Evolutionary conservation across 2,797 vertebrate genomes (phyloP).

Genomic region (Myotis myotis): DNA sequence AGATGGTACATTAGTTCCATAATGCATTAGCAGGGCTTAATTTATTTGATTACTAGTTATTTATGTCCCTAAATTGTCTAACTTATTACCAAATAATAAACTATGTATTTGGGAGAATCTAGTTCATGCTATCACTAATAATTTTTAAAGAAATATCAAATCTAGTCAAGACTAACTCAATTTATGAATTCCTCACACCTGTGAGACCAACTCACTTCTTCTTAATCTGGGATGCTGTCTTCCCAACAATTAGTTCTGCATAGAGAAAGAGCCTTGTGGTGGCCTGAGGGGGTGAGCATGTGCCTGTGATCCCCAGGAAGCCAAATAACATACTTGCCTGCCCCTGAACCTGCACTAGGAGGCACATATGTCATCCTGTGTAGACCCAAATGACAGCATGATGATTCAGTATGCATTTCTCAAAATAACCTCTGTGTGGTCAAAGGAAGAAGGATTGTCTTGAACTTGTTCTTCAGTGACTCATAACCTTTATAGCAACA

Average conservation of each 20-base stretch:
- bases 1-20: not conserved
- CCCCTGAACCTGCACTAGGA: not conserved
- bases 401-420: not conserved
- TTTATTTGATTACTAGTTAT: not conserved
- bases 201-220: not conserved
- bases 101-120: not conserved
- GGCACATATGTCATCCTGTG: not conserved
- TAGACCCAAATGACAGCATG: not conserved
- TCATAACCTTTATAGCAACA: not conserved
- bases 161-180: slow-evolving; percentile 4
- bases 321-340: not conserved
- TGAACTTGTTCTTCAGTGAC: not conserved
- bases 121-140: not conserved
- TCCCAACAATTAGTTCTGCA: not conserved
- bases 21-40: not conserved
- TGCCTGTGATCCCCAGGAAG: not conserved
- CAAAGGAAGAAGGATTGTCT: not conserved
- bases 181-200: not conserved
- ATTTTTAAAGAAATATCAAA: not conserved
- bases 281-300: not conserved
- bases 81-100: slow-evolving; percentile 42
- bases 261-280: not conserved
- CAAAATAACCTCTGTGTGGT: not conserved
- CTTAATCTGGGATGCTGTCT: not conserved
- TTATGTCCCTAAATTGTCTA: not conserved